Evolutionary conservation across 2,888 invertebrate genomes (phyloP).

Genomic region (Mantis religiosa): DNA sequence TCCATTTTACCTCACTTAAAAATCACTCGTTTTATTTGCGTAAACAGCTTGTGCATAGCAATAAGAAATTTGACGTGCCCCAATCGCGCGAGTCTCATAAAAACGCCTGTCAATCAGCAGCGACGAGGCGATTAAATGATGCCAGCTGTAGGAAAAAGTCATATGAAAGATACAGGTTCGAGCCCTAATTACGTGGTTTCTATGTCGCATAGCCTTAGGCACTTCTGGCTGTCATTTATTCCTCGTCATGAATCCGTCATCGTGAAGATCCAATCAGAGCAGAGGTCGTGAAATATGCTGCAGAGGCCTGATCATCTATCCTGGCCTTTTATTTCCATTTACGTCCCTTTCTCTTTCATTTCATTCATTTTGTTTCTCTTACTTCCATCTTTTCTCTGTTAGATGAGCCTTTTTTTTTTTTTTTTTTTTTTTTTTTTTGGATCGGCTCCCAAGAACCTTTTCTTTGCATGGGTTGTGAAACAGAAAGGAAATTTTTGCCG

Average conservation of each 20-base stretch:
- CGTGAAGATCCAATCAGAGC: background rate
- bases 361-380: background rate
- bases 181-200: background rate
- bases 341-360: background rate
- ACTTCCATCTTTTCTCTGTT: background rate
- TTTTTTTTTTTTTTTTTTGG: background rate
- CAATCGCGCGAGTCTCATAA: background rate
- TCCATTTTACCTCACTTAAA: no score
- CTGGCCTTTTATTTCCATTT: background rate
- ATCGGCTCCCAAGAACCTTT: background rate
- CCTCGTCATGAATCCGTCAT: background rate
- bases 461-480: background rate
- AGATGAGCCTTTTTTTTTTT: no score
- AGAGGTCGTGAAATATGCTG: background rate
- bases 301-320: background rate
- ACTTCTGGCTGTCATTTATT: background rate
- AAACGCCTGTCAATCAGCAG: background rate
- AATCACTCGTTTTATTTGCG: no score
- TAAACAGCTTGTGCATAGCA: no score
- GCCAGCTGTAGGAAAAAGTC: background rate
- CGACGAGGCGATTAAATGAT: background rate
- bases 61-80: no score
- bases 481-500: background rate
- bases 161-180: background rate
- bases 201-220: background rate